These are phyloP conservation scores for Gobio occitaniae DNA, from an alignment of 2,797 vertebrate species.

Conservation along the genomic window DNA sequence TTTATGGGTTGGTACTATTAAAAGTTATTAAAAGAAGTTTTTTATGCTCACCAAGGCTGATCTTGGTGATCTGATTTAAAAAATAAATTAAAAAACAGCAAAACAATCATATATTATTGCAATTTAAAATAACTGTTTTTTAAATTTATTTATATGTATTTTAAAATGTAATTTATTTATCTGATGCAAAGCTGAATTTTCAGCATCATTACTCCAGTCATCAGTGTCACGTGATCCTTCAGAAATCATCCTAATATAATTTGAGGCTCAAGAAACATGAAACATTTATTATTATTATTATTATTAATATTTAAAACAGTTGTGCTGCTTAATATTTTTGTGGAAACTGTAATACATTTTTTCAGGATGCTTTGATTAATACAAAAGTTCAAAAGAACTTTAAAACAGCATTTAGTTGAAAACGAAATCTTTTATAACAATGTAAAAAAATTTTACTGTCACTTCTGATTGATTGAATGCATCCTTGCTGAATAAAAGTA, in stretches of 20 bases:
- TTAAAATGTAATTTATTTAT: background rate
- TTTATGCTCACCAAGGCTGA: background rate
- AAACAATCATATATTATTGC: background rate
- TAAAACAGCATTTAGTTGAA: background rate
- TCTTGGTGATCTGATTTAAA: background rate
- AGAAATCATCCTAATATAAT: background rate
- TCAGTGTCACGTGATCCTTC: background rate
- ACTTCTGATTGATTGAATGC: background rate
- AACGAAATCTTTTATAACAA: background rate
- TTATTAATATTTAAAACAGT: background rate
- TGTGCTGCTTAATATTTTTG: background rate
- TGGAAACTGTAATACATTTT: background rate
- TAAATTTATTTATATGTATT: background rate
- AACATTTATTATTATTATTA: background rate
- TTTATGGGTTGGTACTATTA: background rate
- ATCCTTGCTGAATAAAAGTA: background rate
- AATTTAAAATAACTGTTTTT: background rate
- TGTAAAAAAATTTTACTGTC: background rate
- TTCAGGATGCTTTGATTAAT: background rate
- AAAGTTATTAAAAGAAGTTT: background rate
- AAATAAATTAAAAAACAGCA: background rate
- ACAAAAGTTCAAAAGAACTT: background rate
- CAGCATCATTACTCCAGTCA: background rate
- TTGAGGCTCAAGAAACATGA: background rate
- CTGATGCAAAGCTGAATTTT: background rate